These are phyloP conservation scores for Arizona elegans DNA, from an alignment of 2,113 vertebrate genomes.

Conservation along the genomic window DNA sequence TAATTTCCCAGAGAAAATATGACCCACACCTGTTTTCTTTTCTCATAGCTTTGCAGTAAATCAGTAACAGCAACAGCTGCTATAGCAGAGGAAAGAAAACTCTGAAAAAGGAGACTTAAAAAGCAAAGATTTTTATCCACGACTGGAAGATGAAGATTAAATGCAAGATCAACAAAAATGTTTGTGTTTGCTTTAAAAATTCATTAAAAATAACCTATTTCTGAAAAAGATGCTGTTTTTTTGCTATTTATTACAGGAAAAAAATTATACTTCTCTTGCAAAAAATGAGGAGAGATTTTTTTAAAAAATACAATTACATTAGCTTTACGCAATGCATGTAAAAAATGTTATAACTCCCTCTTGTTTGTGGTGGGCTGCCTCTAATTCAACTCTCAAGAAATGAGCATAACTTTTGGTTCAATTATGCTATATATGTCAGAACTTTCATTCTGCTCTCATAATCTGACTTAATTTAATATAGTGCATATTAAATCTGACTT, in stretches of 20 bases:
- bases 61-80: neutral
- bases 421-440: too few relatives aligned
- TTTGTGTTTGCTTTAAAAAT: neutral
- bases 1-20: constrained; percentile 1
- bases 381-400: too few relatives aligned
- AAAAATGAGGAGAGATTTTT: neutral
- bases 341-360: too few relatives aligned
- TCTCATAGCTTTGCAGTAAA: neutral
- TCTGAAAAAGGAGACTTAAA: neutral
- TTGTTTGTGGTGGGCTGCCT: too few relatives aligned
- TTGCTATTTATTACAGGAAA: neutral
- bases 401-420: too few relatives aligned
- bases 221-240: neutral
- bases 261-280: neutral
- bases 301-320: neutral
- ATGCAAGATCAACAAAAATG: neutral
- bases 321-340: neutral
- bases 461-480: too few relatives aligned
- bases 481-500: neutral
- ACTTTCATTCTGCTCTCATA: too few relatives aligned
- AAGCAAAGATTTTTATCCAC: neutral
- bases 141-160: neutral
- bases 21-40: neutral
- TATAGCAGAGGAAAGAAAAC: neutral
- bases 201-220: neutral